Evolutionary conservation across 2,113 vertebrate genomes (phyloP), one percentile per base, ranked within the genome.

Genomic region (Malaclemys terrapin): DNA sequence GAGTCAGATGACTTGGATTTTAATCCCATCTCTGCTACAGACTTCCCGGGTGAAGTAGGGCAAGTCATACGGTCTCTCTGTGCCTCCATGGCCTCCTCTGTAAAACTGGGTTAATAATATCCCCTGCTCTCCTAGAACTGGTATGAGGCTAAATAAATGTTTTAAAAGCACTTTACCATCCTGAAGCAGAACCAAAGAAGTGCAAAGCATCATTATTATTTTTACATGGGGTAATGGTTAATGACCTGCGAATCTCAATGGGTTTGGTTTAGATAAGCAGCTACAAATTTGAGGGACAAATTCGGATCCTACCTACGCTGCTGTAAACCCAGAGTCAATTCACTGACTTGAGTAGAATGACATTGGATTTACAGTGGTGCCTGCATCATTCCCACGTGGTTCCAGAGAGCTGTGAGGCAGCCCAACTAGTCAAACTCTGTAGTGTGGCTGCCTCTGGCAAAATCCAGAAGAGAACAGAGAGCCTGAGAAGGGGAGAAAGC

Each of bases 371-470:
- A 75, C 80, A 42, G 45, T 22, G 91, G n/a, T 50, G 49, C 17
- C 5, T 22, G 3, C n/a, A 3, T 10, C 53, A 35, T 5, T 56
- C 12, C 76, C 49, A 22, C 29, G 31, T 0, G 3, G 2, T 12
- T 8, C 19, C 25, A n/a, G 47, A 84, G 35, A 56, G 89, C 62
- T 42, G 91, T 49, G 38, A 80, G 45, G 29, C 52, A 82, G 22
- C 1, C 2, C 65, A 0, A 1, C 29, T 29, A 59, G 29, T 50
- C 49, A 47, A 19, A 9, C 25, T 14, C 49, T 35, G 31, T 19
- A 35, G 62, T 19, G 31, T 19, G 31, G 17, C 31, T 65, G 31
- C 14, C 27, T 1, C 54, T 79, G 89, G 29, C 75, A 50, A 80
- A 81, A 89, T 49, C 35, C 19, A 8, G 57, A 87, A 65, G 0